phyloP scores from a whole-genome alignment of 2,113 vertebrate species.

The Apaloderma vittatum region DNA sequence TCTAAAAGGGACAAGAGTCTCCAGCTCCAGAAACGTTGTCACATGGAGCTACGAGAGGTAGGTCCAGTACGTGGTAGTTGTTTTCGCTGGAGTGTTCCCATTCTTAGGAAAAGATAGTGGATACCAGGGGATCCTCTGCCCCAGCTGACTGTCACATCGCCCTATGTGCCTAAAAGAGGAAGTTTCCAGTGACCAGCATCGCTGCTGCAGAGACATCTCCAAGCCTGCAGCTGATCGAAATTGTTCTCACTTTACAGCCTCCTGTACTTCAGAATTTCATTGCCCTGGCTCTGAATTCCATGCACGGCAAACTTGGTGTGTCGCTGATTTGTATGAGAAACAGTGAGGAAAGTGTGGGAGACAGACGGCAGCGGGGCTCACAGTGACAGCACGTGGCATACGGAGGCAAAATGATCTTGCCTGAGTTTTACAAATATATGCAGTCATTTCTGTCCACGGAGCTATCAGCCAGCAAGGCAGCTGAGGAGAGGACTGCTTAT shows the following conservation, averaged over 20 bases:
- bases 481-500: background rate
- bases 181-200: background rate
- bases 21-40: background rate
- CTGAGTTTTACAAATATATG: background rate
- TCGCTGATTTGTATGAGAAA: background rate
- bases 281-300: background rate
- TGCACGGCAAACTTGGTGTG: background rate
- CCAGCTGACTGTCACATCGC: background rate
- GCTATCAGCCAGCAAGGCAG: background rate
- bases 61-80: background rate
- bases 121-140: background rate
- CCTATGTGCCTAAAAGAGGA: background rate
- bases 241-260: background rate
- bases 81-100: background rate
- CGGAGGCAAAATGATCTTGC: background rate
- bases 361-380: background rate
- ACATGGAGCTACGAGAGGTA: background rate
- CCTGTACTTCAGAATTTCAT: background rate
- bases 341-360: background rate
- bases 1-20: background rate
- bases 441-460: background rate
- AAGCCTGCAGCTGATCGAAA: background rate
- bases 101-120: background rate
- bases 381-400: background rate
- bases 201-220: background rate